A percentile compares a stretch with the other conserved stretches of the same genome.
phyloP scores from a whole-genome alignment of 2,797 vertebrate species.

The Pseudomugil tenellus region DNA sequence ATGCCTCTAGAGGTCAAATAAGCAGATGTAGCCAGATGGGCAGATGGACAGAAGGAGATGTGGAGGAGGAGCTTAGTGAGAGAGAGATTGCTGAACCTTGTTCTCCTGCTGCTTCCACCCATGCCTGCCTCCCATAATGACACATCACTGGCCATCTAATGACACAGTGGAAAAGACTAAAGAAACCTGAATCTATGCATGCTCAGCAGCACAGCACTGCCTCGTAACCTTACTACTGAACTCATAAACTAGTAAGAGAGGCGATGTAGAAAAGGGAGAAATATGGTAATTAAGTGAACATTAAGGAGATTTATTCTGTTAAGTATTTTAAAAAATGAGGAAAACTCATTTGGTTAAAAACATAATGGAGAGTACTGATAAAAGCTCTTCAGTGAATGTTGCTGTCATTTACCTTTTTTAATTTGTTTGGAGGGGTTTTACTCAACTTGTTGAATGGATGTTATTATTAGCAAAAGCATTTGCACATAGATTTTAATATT shows the following conservation, averaged over 20 bases:
- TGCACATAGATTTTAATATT: neutral
- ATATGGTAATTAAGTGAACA: neutral
- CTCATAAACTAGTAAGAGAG: conserved; percentile 34
- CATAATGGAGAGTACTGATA: neutral
- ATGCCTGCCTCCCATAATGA: conserved; percentile 72
- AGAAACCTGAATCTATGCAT: conserved; percentile 55
- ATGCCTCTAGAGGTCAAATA: conserved; percentile 25
- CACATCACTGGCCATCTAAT: conserved; percentile 74
- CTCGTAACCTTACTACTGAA: conserved; percentile 43
- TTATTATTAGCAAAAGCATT: neutral
- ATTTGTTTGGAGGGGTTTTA: neutral
- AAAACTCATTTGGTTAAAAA: neutral
- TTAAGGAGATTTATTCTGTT: neutral
- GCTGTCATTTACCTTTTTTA: neutral
- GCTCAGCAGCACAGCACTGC: conserved; percentile 41
- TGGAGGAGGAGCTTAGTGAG: conserved; percentile 69
- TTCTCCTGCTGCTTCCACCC: conserved; percentile 74
- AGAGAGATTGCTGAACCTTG: conserved; percentile 57
- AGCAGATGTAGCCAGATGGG: conserved; percentile 58
- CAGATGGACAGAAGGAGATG: conserved; percentile 61
- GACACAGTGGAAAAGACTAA: conserved; percentile 65
- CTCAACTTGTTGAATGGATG: neutral
- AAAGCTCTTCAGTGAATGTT: neutral
- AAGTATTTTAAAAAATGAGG: no score
- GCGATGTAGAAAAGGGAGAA: neutral